A percentile compares a stretch with the other conserved stretches of the same genome.
Conservation (phyloP, 2,888 invertebrate species). For the Tethea ocularis region DNA sequence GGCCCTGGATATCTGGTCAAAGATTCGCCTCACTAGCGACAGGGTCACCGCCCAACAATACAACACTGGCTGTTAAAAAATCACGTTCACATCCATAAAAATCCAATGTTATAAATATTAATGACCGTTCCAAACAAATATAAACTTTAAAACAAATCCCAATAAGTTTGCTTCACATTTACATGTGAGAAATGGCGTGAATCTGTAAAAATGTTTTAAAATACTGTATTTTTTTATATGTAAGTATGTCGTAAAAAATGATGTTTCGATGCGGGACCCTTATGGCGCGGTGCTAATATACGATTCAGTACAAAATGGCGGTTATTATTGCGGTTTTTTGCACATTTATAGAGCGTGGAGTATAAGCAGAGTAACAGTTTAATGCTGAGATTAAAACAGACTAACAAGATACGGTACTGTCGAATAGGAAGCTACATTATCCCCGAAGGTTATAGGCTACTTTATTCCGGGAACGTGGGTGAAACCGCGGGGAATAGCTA, state of each 20-base stretch:
- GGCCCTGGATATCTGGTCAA: too few relatives aligned
- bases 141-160: not conserved
- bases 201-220: not conserved
- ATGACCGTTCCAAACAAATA: not conserved
- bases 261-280: not conserved
- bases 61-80: not conserved
- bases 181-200: not conserved
- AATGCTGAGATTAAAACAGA: too few relatives aligned
- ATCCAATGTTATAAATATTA: not conserved
- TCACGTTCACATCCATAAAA: not conserved
- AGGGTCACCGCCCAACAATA: too few relatives aligned
- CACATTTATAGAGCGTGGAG: not conserved
- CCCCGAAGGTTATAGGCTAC: too few relatives aligned
- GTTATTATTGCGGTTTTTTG: not conserved
- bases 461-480: too few relatives aligned
- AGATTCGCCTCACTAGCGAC: too few relatives aligned
- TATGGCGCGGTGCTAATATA: not conserved
- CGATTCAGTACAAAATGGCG: not conserved
- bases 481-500: too few relatives aligned
- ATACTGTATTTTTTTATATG: not conserved
- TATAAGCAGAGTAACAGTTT: too few relatives aligned
- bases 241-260: conserved; percentile 3
- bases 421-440: too few relatives aligned
- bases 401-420: too few relatives aligned
- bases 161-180: not conserved